phyloP scores from a whole-genome alignment of 1,140 invertebrate genomes.

The Thalassaphorura encarpata region DNA sequence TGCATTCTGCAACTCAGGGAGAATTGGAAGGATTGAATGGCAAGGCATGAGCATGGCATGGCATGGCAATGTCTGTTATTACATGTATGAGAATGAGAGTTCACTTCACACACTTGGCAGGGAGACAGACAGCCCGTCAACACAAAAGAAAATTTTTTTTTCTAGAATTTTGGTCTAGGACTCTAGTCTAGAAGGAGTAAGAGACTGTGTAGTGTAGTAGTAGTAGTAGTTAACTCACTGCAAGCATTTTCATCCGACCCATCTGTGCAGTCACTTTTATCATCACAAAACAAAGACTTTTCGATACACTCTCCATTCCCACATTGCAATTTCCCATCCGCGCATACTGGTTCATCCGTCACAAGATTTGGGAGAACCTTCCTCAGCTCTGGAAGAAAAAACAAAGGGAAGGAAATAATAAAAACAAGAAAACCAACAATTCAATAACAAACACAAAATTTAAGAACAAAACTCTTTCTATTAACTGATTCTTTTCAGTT shows the following conservation, averaged over 20 bases:
- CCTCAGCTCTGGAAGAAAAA: slow-evolving; percentile 59
- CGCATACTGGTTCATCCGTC: slow-evolving; percentile 81
- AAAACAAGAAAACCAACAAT: too few relatives aligned
- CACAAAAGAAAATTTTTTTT: not conserved
- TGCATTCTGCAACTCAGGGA: too few relatives aligned
- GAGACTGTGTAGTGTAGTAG: not conserved
- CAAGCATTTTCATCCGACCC: slow-evolving; percentile 91
- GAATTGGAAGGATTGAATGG: too few relatives aligned
- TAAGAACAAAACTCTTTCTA: not conserved
- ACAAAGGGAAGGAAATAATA: slow-evolving; percentile 11
- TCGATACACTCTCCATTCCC: slow-evolving; percentile 82
- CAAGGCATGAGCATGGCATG: too few relatives aligned
- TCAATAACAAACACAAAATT: too few relatives aligned
- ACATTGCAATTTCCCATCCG: slow-evolving; percentile 75
- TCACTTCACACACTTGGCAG: too few relatives aligned
- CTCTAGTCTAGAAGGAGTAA: not conserved
- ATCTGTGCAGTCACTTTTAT: slow-evolving; percentile 82
- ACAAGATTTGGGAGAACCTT: slow-evolving; percentile 77
- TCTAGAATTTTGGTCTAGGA: not conserved
- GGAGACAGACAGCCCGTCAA: too few relatives aligned
- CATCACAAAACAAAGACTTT: slow-evolving; percentile 79
- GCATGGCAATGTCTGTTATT: too few relatives aligned
- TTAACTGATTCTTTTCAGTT: not conserved
- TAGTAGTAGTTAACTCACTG: slow-evolving; percentile 56
- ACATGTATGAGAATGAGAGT: too few relatives aligned